These are phyloP conservation scores for Helicolenus hilgendorfi DNA, from an alignment of 2,797 vertebrate species.

Conservation along the genomic window DNA sequence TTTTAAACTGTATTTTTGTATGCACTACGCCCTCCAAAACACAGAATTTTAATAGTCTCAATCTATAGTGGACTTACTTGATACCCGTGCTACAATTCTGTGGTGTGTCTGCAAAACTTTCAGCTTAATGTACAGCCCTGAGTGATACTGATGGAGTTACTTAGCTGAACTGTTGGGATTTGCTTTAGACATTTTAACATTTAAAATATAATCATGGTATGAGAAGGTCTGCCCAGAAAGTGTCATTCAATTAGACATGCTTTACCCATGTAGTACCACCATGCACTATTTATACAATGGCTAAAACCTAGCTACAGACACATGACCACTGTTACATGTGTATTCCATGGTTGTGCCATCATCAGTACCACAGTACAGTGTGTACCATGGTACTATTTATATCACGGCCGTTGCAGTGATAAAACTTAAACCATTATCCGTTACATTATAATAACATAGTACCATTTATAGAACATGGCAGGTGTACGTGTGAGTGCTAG, in stretches of 20 bases:
- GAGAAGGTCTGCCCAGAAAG: background rate
- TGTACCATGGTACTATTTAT: background rate
- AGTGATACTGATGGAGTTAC: background rate
- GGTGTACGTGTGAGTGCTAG: conserved; percentile 24
- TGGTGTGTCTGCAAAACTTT: too few species aligned
- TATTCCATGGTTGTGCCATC: background rate
- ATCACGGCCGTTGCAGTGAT: background rate
- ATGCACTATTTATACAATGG: background rate
- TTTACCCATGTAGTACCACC: background rate
- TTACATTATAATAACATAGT: conserved; percentile 32
- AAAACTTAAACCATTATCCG: conserved; percentile 40
- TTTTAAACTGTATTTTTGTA: too few species aligned
- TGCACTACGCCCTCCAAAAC: rapidly evolving
- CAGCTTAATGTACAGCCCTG: too few species aligned
- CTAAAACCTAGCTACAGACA: background rate
- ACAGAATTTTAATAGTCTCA: too few species aligned
- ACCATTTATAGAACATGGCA: conserved; percentile 36
- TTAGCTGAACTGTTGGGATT: background rate
- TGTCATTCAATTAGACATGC: background rate
- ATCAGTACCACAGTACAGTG: background rate
- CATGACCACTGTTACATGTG: background rate
- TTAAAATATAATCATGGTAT: background rate
- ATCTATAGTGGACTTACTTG: too few species aligned
- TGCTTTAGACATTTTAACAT: background rate
- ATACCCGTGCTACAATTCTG: rapidly evolving